Percentiles rank a stretch among this genome's conserved stretches.
These are phyloP conservation scores for Cromileptes altivelis DNA, from an alignment of 2,113 vertebrate genomes.

Conservation along the genomic window DNA sequence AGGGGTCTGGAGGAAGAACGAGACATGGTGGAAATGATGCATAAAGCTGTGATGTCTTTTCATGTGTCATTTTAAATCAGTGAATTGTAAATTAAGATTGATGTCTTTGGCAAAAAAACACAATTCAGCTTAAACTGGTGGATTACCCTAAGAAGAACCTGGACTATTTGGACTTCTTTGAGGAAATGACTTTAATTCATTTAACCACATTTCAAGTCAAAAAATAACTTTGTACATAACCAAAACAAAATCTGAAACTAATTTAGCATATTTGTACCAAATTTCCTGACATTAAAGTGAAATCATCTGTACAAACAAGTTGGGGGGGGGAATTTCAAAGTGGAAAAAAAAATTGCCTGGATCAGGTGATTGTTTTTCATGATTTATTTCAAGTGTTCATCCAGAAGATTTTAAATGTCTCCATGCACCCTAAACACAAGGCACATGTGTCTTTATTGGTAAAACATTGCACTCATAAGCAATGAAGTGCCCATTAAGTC, in stretches of 20 bases:
- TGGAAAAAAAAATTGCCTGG: too few species aligned
- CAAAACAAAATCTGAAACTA: background rate
- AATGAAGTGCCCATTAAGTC: too few species aligned
- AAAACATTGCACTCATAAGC: too few species aligned
- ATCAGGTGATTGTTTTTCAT: too few species aligned
- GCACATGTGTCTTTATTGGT: too few species aligned
- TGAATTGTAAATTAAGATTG: background rate
- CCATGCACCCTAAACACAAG: too few species aligned
- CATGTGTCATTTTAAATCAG: background rate
- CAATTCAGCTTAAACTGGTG: background rate
- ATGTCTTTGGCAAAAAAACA: background rate
- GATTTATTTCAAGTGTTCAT: too few species aligned
- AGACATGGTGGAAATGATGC: background rate
- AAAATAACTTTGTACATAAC: background rate
- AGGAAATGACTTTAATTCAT: constrained; percentile 9
- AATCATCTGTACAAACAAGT: too few species aligned
- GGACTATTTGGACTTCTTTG: background rate
- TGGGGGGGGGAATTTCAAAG: too few species aligned
- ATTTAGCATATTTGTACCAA: background rate
- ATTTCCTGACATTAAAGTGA: background rate
- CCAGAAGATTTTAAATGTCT: too few species aligned
- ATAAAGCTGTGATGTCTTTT: background rate
- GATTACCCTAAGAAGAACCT: background rate
- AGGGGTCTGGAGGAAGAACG: background rate
- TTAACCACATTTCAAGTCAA: background rate